These are phyloP conservation scores for Hirudinaria manillensis DNA, from an alignment of 2,888 invertebrate genomes.

Conservation along the genomic window DNA sequence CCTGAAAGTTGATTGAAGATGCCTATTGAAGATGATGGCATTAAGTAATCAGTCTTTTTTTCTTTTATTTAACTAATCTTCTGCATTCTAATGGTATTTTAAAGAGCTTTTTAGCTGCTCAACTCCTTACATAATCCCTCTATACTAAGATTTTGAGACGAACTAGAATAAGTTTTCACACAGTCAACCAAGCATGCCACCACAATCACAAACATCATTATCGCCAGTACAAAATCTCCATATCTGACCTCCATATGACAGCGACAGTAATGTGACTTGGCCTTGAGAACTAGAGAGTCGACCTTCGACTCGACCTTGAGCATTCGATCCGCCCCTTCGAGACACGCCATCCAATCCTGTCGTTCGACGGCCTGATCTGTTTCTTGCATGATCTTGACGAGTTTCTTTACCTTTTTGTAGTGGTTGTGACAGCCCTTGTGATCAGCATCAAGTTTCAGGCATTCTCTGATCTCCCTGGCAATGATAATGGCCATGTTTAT, in stretches of 20 bases:
- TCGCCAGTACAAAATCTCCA: no score
- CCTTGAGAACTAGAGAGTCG: constrained; percentile 56
- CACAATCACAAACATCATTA: background rate
- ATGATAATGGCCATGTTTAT: background rate
- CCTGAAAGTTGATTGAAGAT: constrained; percentile 52
- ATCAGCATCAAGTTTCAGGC: constrained; percentile 91
- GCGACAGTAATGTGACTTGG: constrained; percentile 72
- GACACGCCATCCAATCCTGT: constrained; percentile 49
- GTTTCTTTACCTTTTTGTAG: constrained; percentile 90
- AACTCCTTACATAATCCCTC: no score
- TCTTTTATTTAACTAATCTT: no score
- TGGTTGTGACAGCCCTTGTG: constrained; percentile 90
- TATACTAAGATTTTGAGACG: no score
- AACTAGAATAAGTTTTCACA: no score
- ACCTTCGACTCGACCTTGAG: constrained; percentile 67
- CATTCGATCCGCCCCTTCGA: constrained; percentile 61
- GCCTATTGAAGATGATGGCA: background rate
- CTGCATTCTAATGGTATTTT: no score
- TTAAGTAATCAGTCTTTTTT: background rate
- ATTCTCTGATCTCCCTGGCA: constrained; percentile 81
- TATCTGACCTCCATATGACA: constrained; percentile 61
- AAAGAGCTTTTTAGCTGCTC: no score
- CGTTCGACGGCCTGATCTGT: constrained; percentile 54
- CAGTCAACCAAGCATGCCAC: no score
- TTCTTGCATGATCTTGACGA: constrained; percentile 66